These are phyloP conservation scores for Centropyge bicolor DNA, from an alignment of 2,797 vertebrate genomes.

Conservation along the genomic window DNA sequence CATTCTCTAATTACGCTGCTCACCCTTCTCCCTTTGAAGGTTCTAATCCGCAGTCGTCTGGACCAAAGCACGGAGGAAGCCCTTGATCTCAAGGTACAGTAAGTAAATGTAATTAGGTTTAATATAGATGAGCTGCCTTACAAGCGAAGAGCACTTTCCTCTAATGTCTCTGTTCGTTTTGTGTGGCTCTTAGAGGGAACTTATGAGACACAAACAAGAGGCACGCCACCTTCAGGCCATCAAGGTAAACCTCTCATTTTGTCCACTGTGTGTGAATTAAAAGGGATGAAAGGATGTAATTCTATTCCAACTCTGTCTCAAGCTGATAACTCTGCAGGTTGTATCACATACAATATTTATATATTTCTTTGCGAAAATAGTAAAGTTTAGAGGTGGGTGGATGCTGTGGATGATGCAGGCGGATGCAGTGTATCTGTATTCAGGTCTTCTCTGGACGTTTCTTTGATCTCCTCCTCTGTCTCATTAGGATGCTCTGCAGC, in stretches of 20 bases:
- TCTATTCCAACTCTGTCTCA: conserved; percentile 6
- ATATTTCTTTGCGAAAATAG: conserved; percentile 14
- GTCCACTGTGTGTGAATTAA: conserved; percentile 36
- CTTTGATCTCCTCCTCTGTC: conserved; percentile 66
- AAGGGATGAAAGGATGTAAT: conserved; percentile 54
- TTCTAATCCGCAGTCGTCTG: conserved; percentile 94
- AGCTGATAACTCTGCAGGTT: conserved; percentile 26
- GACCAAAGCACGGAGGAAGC: conserved; percentile 97
- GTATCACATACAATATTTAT: background rate
- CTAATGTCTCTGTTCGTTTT: conserved; percentile 48
- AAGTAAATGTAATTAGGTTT: conserved; percentile 67
- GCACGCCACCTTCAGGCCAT: conserved; percentile 95
- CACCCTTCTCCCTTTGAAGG: conserved; percentile 82
- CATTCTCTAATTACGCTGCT: conserved; percentile 69
- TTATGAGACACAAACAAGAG: conserved; percentile 96
- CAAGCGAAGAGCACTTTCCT: conserved; percentile 16
- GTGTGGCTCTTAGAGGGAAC: conserved; percentile 89
- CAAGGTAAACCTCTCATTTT: conserved; percentile 88
- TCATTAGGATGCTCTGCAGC: conserved; percentile 96
- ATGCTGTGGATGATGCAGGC: conserved; percentile 31
- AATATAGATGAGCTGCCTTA: conserved; percentile 54
- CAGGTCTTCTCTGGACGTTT: conserved; percentile 42
- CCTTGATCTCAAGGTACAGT: conserved; percentile 94
- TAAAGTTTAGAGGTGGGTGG: conserved; percentile 2
- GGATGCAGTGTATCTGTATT: conserved; percentile 51